phyloP scores from a whole-genome alignment of 2,888 invertebrate species.

The Callimorpha dominula region DNA sequence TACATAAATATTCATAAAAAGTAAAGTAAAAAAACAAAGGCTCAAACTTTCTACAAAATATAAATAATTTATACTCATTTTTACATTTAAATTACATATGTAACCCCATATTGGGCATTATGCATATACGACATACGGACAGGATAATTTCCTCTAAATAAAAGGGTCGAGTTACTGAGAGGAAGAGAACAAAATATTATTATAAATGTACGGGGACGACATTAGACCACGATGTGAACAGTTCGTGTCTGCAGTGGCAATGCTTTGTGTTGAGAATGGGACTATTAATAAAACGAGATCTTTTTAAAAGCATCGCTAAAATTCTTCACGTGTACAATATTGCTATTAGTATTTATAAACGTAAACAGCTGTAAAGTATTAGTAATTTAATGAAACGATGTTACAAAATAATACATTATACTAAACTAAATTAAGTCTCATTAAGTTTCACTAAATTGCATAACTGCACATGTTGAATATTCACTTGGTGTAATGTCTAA shows the following conservation, averaged over 20 bases:
- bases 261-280: conserved; percentile 19
- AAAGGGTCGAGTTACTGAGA: conserved; percentile 61
- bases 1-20: background rate
- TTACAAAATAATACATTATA: too few relatives aligned
- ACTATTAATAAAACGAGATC: background rate
- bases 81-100: conserved; percentile 5
- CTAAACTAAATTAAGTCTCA: too few relatives aligned
- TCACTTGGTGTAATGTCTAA: too few relatives aligned
- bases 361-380: too few relatives aligned
- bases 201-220: conserved; percentile 66
- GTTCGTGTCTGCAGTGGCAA: conserved; percentile 45
- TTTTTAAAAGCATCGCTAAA: too few relatives aligned
- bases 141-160: conserved; percentile 69
- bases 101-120: conserved; percentile 10
- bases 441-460: too few relatives aligned
- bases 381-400: too few relatives aligned
- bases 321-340: too few relatives aligned
- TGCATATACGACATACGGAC: conserved; percentile 36
- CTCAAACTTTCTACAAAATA: background rate
- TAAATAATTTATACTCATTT: conserved; percentile 5
- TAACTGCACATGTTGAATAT: too few relatives aligned
- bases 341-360: too few relatives aligned
- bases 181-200: conserved; percentile 70
- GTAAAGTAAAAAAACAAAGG: background rate
- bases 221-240: conserved; percentile 58